Base-by-base conservation (phyloP, 2,113 vertebrate genomes). In the Piaya cayana region DNA sequence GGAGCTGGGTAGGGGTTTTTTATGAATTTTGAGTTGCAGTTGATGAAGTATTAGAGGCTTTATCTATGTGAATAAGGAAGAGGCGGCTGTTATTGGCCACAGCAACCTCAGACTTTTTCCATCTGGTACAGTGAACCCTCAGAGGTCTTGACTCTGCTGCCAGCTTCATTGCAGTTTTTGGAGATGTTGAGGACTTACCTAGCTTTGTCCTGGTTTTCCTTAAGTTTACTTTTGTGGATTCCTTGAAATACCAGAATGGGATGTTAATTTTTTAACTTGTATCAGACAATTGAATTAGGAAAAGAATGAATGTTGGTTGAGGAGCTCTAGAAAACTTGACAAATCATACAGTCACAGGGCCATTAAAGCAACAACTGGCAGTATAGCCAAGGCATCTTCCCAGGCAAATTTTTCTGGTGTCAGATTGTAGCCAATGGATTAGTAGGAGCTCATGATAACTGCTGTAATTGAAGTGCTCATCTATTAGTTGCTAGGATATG, bases 311-410 rank as follows among this genome's bases (percentile, higher is more conserved):
- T 55, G 29, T 30, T 29, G 27, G 5, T 0, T 49, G n/a, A 62
- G 29, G 22, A 56, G 4, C 50, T 76, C 11, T 34, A 34, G 60
- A 52, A 81, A 84, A 67, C 43, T 49, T 89, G 56, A n/a, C 17
- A 52, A 63, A n/a, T 74, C 17, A 5, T 52, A 36, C 3, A 4
- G 3, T 53, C 20, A 10, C 3, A 1, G 12, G 14, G 14, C 5
- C 47, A 15, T 1, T 64, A 22, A 72, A 65, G n/a, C 17, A 82
- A 25, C 27, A 22, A 7, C 6, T 60, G 37, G 25, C 26, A 32
- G 22, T 34, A 7, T 5, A 55, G 58, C 53, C 37, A 67, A 55
- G 50, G 29, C 34, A 58, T 36, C 42, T 90, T 82, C 50, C 39
- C n/a, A 63, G 36, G 11, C 19, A 32, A 25, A 34, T 65, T 53